Percentiles rank a stretch among this genome's conserved stretches.
Conservation (phyloP, 2,113 vertebrate genomes). For the Mesitornis unicolor region DNA sequence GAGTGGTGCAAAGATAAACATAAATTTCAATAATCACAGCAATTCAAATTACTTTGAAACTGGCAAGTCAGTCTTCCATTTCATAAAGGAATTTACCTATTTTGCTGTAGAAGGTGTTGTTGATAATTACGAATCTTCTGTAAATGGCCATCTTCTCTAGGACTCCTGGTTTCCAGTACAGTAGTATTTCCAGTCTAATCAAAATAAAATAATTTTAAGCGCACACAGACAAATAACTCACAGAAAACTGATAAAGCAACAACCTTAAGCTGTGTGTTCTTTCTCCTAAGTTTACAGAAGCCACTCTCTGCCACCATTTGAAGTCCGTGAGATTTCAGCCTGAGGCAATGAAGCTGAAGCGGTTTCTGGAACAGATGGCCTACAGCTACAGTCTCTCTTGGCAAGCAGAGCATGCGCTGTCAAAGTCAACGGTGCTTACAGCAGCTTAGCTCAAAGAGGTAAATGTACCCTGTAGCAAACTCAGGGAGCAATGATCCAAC, state of each 20-base stretch:
- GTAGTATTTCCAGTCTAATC: conserved; percentile 30
- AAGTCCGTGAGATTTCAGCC: background rate
- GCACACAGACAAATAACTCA: background rate
- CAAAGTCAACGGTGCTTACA: background rate
- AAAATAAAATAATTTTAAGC: conserved; percentile 8
- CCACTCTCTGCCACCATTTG: background rate
- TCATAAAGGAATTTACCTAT: conserved; percentile 70
- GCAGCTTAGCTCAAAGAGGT: background rate
- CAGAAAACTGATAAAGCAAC: background rate
- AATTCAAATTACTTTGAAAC: background rate
- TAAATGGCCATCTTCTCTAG: conserved; percentile 63
- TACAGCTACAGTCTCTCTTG: background rate
- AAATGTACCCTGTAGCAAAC: background rate
- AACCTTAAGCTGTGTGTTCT: background rate
- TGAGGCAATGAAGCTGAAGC: background rate
- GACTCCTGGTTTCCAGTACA: background rate
- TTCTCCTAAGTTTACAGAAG: background rate
- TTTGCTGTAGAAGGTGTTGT: conserved; percentile 82
- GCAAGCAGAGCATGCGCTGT: background rate
- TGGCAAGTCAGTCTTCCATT: background rate
- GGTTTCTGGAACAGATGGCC: background rate
- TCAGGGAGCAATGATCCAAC: background rate
- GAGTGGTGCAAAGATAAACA: background rate
- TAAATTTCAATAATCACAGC: background rate
- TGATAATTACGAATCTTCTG: conserved; percentile 79